Conservation (phyloP, 2,888 invertebrate species). For the Stenotaenia linearis region DNA sequence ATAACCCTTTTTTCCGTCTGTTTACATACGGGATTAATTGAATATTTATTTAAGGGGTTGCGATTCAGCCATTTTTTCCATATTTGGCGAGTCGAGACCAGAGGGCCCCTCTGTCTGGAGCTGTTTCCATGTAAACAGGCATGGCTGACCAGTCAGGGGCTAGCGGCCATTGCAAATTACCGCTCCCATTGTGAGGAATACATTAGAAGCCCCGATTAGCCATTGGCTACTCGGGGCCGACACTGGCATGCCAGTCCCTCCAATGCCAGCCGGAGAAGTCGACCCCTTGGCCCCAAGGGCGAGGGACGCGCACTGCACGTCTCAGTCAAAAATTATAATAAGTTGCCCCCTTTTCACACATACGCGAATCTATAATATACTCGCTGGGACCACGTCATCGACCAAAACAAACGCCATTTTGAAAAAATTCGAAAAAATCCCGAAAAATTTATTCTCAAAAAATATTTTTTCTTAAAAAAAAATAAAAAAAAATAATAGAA, state of each 20-base stretch:
- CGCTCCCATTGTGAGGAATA: constrained; percentile 26
- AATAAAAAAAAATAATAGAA: background rate
- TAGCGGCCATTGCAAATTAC: constrained; percentile 26
- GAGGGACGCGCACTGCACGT: constrained; percentile 1
- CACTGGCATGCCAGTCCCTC: constrained; percentile 10
- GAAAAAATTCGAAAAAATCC: background rate
- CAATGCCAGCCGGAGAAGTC: constrained; percentile 21
- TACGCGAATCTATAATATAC: constrained; percentile 16
- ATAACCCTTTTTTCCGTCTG: background rate
- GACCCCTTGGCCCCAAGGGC: constrained; percentile 24
- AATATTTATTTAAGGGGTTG: background rate
- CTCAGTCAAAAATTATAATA: constrained; percentile 26
- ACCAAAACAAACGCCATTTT: constrained; percentile 3
- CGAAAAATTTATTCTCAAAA: too few species aligned
- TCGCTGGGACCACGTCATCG: constrained; percentile 18
- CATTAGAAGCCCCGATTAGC: constrained; percentile 26
- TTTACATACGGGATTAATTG: background rate
- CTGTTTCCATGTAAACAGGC: constrained; percentile 4
- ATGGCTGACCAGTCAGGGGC: constrained; percentile 26
- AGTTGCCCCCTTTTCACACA: constrained; percentile 12
- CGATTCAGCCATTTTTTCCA: background rate
- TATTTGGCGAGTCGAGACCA: background rate
- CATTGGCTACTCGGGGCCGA: constrained; percentile 9
- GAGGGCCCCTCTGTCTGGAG: constrained; percentile 20
- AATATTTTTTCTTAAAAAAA: background rate